Conservation (phyloP, 2,113 vertebrate genomes). For the Catharus fuscescens region DNA sequence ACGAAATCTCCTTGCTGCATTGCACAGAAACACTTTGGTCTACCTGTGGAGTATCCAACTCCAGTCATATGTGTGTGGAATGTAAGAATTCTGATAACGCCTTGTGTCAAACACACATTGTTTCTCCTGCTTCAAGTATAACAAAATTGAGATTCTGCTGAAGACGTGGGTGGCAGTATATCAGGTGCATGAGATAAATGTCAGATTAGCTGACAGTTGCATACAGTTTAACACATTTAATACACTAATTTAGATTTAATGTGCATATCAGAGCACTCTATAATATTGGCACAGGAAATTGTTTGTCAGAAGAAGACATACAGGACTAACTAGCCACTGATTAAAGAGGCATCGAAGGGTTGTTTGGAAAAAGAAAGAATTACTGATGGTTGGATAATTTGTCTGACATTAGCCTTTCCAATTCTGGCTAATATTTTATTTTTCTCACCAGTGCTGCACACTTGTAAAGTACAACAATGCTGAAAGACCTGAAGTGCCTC, state of each 20-base stretch:
- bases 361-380: neutral
- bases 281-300: neutral
- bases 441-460: neutral
- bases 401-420: neutral
- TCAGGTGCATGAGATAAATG: neutral
- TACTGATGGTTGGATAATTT: neutral
- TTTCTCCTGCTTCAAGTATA: neutral
- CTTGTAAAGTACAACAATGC: neutral
- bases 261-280: neutral
- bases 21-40: neutral
- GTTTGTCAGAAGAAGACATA: neutral
- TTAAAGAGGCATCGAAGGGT: neutral
- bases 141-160: neutral
- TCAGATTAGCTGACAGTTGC: conserved; percentile 13
- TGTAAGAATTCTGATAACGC: neutral
- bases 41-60: neutral
- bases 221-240: conserved; percentile 8
- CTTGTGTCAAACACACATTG: neutral
- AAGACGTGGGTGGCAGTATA: neutral
- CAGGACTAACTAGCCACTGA: neutral
- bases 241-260: conserved; percentile 46
- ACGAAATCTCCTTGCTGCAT: fast-evolving
- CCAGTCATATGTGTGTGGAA: neutral
- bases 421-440: neutral
- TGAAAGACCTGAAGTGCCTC: neutral